phyloP scores from a whole-genome alignment of 1,140 invertebrate genomes.

The Drosophila oshimai region DNA sequence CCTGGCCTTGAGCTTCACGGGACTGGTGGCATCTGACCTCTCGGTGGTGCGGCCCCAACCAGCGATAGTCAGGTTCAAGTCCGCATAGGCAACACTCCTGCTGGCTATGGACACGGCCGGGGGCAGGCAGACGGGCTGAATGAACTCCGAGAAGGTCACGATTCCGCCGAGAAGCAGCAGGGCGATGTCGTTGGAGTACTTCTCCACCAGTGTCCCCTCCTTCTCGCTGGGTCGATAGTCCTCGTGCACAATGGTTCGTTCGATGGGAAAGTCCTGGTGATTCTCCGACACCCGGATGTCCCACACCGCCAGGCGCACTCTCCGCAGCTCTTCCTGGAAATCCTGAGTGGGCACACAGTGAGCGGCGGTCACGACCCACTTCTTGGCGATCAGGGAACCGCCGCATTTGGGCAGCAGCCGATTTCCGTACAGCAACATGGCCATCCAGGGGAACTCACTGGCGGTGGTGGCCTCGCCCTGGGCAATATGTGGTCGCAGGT shows the following conservation, averaged over 20 bases:
- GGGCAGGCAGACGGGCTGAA: conserved; percentile 47
- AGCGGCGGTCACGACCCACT: conserved; percentile 51
- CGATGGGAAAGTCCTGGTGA: conserved; percentile 22
- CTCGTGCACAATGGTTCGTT: conserved; percentile 37
- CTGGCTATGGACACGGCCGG: not conserved
- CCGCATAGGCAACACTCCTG: conserved; percentile 11
- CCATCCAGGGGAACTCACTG: conserved; percentile 56
- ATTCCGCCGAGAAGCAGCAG: conserved; percentile 10
- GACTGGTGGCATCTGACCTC: not conserved
- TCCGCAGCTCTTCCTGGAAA: not conserved
- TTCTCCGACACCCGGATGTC: conserved; percentile 7
- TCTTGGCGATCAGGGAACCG: conserved; percentile 32
- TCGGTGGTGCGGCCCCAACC: conserved; percentile 53
- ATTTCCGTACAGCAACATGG: conserved; percentile 37
- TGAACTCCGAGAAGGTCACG: conserved; percentile 20
- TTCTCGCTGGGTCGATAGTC: not conserved
- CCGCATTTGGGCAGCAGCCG: conserved; percentile 31
- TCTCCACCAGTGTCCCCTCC: too few relatives aligned
- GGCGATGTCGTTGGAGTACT: conserved; percentile 42
- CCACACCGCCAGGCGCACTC: conserved; percentile 51
- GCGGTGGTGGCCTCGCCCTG: conserved; percentile 13
- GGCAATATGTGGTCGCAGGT: conserved; percentile 22
- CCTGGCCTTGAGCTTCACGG: conserved; percentile 33
- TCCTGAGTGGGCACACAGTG: conserved; percentile 25
- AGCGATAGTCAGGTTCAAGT: conserved; percentile 41